Percentiles rank a stretch among this genome's conserved stretches.
Evolutionary conservation across 2,888 invertebrate species (phyloP).

Genomic region (Stegophylla sp.): DNA sequence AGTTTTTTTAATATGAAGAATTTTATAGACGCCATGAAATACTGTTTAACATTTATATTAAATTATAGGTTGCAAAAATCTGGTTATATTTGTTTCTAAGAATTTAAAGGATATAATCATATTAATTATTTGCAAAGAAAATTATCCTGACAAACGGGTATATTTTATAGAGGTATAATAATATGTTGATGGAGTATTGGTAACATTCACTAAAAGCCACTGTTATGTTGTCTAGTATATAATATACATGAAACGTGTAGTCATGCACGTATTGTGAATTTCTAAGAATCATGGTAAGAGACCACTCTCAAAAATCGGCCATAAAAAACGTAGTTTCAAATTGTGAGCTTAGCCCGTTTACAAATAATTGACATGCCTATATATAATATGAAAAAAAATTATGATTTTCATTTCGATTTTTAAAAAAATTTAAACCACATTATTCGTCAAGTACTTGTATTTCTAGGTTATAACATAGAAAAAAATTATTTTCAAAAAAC

Average conservation of each 20-base stretch:
- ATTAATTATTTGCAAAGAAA: neutral
- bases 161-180: neutral
- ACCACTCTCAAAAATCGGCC: too few relatives aligned
- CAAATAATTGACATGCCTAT: too few relatives aligned
- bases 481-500: too few relatives aligned
- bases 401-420: too few relatives aligned
- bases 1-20: neutral
- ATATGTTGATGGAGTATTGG: neutral
- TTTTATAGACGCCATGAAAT: neutral
- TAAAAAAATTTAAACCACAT: too few relatives aligned
- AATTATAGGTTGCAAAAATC: constrained; percentile 38
- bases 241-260: neutral
- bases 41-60: neutral
- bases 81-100: neutral
- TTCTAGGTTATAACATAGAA: too few relatives aligned
- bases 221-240: neutral
- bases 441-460: too few relatives aligned
- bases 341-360: too few relatives aligned
- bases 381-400: too few relatives aligned
- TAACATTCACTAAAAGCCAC: neutral
- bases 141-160: constrained; percentile 29
- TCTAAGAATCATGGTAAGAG: too few relatives aligned
- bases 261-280: too few relatives aligned
- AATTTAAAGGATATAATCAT: neutral
- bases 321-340: too few relatives aligned